Evolutionary conservation across 2,888 invertebrate genomes (phyloP).

Genomic region (Pardosa pseudoannulata): DNA sequence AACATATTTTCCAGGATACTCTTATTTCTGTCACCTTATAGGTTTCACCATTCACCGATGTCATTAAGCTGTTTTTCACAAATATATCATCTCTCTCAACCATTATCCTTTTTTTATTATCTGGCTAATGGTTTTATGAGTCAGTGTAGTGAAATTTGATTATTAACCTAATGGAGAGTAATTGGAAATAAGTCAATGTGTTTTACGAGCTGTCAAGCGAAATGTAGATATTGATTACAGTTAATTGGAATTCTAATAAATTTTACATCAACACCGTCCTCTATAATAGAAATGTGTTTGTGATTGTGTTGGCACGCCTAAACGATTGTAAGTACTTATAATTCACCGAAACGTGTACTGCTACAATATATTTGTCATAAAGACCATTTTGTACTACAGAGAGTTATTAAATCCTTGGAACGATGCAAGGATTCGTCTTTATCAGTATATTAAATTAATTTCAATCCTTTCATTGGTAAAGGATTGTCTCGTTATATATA

Average conservation of each 20-base stretch:
- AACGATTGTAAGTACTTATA: neutral
- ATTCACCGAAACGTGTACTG: too few relatives aligned
- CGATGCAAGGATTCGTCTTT: too few relatives aligned
- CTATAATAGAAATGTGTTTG: neutral
- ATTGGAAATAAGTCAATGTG: neutral
- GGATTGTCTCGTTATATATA: too few relatives aligned
- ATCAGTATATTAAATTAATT: too few relatives aligned
- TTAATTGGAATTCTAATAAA: slow-evolving; percentile 2
- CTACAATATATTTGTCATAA: too few relatives aligned
- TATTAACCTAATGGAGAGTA: neutral
- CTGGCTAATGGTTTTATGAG: neutral
- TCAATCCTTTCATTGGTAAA: too few relatives aligned
- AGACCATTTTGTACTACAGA: too few relatives aligned
- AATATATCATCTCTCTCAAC: neutral
- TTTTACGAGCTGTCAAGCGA: neutral
- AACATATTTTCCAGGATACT: too few relatives aligned
- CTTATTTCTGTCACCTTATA: too few relatives aligned
- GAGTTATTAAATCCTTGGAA: too few relatives aligned
- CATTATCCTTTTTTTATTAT: neutral
- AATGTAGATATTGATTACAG: neutral
- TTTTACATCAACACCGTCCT: slow-evolving; percentile 2
- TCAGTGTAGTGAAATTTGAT: neutral
- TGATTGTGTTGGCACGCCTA: neutral
- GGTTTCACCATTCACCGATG: neutral
- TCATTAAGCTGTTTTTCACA: neutral